Conservation (phyloP, 2,113 vertebrate genomes). For the Ictalurus punctatus region DNA sequence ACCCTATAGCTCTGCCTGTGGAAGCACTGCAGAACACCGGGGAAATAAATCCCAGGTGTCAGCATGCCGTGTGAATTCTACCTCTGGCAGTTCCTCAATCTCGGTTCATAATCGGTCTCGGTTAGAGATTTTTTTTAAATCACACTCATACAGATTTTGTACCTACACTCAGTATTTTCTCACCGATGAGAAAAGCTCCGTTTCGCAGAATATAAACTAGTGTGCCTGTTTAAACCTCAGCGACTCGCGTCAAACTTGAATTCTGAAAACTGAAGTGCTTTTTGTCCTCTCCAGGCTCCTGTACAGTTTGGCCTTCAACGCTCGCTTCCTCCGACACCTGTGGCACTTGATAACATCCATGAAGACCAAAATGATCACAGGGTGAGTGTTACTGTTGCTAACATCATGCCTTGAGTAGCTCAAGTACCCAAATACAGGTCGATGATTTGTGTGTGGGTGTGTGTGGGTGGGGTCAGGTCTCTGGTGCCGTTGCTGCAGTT, state of each 20-base stretch:
- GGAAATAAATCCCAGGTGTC: too few species aligned
- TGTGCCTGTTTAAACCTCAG: background rate
- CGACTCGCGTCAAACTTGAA: background rate
- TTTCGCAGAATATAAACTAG: background rate
- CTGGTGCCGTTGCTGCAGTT: slow-evolving; percentile 92
- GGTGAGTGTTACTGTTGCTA: slow-evolving; percentile 73
- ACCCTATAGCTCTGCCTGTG: too few species aligned
- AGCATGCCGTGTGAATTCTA: too few species aligned
- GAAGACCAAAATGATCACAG: slow-evolving; percentile 97
- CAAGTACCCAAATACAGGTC: background rate
- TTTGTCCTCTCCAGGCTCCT: slow-evolving; percentile 81
- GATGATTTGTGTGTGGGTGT: background rate
- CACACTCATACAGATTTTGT: too few species aligned
- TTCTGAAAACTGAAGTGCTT: background rate
- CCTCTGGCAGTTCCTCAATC: background rate
- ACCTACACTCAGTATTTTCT: too few species aligned
- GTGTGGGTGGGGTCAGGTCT: slow-evolving; percentile 73
- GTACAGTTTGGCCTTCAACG: slow-evolving; percentile 97
- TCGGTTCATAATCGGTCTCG: background rate
- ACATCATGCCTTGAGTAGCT: background rate
- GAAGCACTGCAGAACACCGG: too few species aligned
- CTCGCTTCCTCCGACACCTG: slow-evolving; percentile 92
- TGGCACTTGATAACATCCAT: slow-evolving; percentile 97
- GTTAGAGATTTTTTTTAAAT: background rate
- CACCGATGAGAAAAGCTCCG: too few species aligned